Evolutionary conservation across 2,888 invertebrate species (phyloP), one percentile per base, ranked within the genome.

Genomic region (Acanthosepion pharaonis): DNA sequence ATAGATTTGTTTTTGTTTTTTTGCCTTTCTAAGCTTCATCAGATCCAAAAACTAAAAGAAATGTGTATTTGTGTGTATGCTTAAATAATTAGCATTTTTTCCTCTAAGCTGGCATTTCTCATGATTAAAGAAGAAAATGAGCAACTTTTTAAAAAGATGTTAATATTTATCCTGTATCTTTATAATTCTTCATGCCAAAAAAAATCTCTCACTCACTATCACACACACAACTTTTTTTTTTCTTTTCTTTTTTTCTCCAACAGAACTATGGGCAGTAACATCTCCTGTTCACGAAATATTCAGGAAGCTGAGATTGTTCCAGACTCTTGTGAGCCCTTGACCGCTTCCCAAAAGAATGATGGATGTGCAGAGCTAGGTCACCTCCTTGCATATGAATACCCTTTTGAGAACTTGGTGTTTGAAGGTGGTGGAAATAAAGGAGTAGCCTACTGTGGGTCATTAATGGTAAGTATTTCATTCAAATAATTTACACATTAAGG

Each of bases 351-450:
- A n/a, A 33, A 33, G 11, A 9, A n/a, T n/a, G 78, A 78, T 78
- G n/a, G n/a, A n/a, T 15, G 78, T 11, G 78, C n/a, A 15, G 78
- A 51, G 28, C 53, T 94, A 25, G 94, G 48, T 55, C 33, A 53
- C 20, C 59, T 94, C 33, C 42, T 42, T 15, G 93, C 96, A n/a
- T 96, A 97, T 94, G 95, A 95, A 20, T 96, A 96, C 94, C 96
- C 96, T 1, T 96, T 96, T 95, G 97, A 97, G 95, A 97, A 97
- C 94, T 95, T 96, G 9, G 96, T 96, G 6, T 96, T 97, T 95
- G 96, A 96, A 94, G 97, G 97, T 20, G 97, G 97, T 8, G 96
- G 96, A 48, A 96, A 96, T 94, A 96, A 96, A 94, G 96, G 96
- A 0, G 94, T 96, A 91, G 96, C 96, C 5, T 97, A 96, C 95